Evolutionary conservation across 2,888 invertebrate genomes (phyloP), one percentile per base, ranked within the genome.

Genomic region (Serrognathus titanus): DNA sequence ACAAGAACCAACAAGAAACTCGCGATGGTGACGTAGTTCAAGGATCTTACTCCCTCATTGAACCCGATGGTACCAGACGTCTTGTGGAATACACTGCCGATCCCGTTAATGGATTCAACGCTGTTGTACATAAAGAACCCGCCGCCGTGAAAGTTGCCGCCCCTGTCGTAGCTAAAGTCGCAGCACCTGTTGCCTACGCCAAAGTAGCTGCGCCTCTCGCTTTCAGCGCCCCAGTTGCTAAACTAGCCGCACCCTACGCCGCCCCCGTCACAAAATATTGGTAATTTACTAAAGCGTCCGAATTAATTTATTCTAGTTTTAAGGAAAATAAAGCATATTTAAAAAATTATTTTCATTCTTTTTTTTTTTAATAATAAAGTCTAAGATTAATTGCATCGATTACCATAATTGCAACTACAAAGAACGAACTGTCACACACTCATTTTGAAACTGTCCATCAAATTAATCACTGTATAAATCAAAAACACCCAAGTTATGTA

Each of bases 111-210:
- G 85, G 85, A 1, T 85, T 85, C 77, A 85, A 85, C 74, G 85
- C 85, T 7, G 81, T 85, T 45, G 85, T 86, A 1, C 84, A 82
- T 75, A 82, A 82, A 66, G 84, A 83, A 63, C 84, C 85, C 1
- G 64, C 78, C 0, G 81, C 80, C 35, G 67, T 65, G 24, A 68
- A 66, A 49, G 60, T 70, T 12, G 68, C 69, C 24, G 67, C 66
- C 51, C 60, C 66, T 48, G 65, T 70, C 13, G 60, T 68, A 39
- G 67, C 70, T 53, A 66, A 67, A 60, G 62, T 64, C 20, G 66
- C 67, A 20, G 68, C 66, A 40, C 69, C 67, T 40, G 58, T 70
- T 10, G 68, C 71, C 31, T 64, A 68, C 36, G 67, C 67, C 48
- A 61, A 55, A 20, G 10, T 41, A 9, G 41, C 51, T 11, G 11